Evolutionary conservation across 2,113 vertebrate genomes (phyloP), one percentile per base, ranked within the genome.

Genomic region (Atractosteus spatula): DNA sequence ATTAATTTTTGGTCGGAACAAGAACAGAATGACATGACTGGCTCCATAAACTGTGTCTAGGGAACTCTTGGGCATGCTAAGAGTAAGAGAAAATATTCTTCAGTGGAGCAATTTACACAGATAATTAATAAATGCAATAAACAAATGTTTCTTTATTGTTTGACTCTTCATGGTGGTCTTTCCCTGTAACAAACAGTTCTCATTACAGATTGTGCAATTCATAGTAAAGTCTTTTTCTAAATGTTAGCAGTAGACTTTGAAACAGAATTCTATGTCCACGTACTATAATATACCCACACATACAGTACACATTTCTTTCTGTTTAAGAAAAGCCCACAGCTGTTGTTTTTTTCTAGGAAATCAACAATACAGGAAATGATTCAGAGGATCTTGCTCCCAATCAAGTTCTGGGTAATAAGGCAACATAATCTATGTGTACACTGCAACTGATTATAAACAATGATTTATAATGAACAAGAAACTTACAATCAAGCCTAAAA

Each of bases 91-190:
- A 55, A 76, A 11, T 69, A 63, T 79, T 76, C 63, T 77, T 72
- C 74, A 51, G 81, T 77, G 71, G 78, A 81, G 69, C 73, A 80
- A 72, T 75, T 66, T 78, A 82, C 82, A 71, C 57, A 74, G 16
- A 68, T 82, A 78, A 85, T 83, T 84, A 81, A 83, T 80, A 81
- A 80, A 73, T 76, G 69, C 72, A 74, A 42, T 83, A 80, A 84
- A 68, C 80, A 81, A 82, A 79, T 81, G 80, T 84, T 86, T 76
- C 82, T 73, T 81, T 29, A 29, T 29, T 29, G 29, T 87, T 77
- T 83, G 84, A 72, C 84, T 80, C 71, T 71, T 83, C 70, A 71
- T 81, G 65, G 76, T 71, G 77, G 69, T 82, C 73, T 69, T 29
- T 29, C 29, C 29, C 29, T 29, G 29, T 29, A 29, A 29, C 29